Base-by-base conservation (phyloP, 2,113 vertebrate genomes). In the Anolis carolinensis region DNA sequence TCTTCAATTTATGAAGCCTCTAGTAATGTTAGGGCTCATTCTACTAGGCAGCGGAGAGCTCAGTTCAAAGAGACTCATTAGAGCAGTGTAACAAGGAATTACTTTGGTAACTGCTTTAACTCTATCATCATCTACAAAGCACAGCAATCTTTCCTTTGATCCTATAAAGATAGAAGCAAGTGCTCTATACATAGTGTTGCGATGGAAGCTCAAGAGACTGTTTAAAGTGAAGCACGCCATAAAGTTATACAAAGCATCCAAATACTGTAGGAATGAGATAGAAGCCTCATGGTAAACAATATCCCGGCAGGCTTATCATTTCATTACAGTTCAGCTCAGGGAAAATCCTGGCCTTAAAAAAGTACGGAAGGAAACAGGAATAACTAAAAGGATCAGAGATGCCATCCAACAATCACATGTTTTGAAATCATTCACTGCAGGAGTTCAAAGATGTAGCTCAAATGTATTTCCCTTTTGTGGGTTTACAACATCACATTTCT, bases 91-190 rank as follows among this genome's bases (percentile, higher is more conserved):
- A 93, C 78, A 93, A 94, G 90, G 62, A 80, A 86, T 86, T 92
- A 87, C 83, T 93, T 93, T 94, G 92, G 94, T 94, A 95, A 95
- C 86, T 93, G 71, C 95, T 94, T 93, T 95, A 32, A 90, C 90
- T 94, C 94, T 93, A 95, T 90, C 93, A 94, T 94, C 93, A 92
- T 94, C 96, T 93, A 91, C 94, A 94, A 95, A 39, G 9, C 48
- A 6, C 87, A 90, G 79, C n/a, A 76, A 85, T 81, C 91, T 92
- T 92, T 87, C 75, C 94, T 96, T 96, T 96, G 94, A 95, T 96
- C 92, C 93, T 89, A 59, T 75, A 93, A 92, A 93, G 89, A 88
- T 87, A 93, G 88, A 87, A 25, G 27, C 90, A 75, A 89, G 83
- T 34, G 52, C 73, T 84, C 89, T 94, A 86, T 93, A 86, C 79